Conservation (phyloP, 2,888 invertebrate species). For the Operophtera brumata region DNA sequence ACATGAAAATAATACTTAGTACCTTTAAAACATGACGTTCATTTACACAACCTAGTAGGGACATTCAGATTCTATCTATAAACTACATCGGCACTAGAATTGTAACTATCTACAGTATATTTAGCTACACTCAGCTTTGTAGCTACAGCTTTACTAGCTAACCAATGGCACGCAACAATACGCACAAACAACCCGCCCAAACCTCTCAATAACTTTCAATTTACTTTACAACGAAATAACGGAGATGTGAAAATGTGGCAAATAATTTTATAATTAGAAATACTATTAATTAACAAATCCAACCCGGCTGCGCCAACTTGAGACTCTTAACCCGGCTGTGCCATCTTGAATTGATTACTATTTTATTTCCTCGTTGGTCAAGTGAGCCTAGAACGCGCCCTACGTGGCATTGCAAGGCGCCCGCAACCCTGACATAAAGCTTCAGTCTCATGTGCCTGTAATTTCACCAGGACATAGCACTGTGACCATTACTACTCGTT, state of each 20-base stretch:
- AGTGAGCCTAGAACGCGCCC: too few species aligned
- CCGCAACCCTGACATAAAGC: too few species aligned
- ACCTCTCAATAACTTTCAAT: conserved; percentile 32
- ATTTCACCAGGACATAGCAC: too few species aligned
- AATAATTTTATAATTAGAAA: not conserved
- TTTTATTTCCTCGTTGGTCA: too few species aligned
- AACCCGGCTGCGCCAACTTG: conserved; percentile 12
- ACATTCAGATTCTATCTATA: conserved; percentile 24
- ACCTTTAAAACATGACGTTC: conserved; percentile 1
- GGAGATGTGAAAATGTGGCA: conserved; percentile 29
- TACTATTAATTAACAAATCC: not conserved
- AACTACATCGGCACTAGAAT: conserved; percentile 46
- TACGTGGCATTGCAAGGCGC: too few species aligned
- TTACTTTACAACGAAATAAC: conserved; percentile 33
- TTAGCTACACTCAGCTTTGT: conserved; percentile 47
- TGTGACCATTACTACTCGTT: too few species aligned
- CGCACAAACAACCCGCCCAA: conserved; percentile 30
- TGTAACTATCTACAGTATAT: conserved; percentile 65
- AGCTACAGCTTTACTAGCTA: conserved; percentile 40
- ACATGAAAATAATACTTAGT: too few species aligned
- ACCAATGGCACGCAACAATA: conserved; percentile 62
- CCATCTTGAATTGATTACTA: too few species aligned
- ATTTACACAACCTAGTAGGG: conserved; percentile 15
- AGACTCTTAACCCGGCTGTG: not conserved
- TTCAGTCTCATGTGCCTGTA: too few species aligned